These are phyloP conservation scores for Nyctalus aviator DNA, from an alignment of 2,797 vertebrate genomes.

Conservation along the genomic window DNA sequence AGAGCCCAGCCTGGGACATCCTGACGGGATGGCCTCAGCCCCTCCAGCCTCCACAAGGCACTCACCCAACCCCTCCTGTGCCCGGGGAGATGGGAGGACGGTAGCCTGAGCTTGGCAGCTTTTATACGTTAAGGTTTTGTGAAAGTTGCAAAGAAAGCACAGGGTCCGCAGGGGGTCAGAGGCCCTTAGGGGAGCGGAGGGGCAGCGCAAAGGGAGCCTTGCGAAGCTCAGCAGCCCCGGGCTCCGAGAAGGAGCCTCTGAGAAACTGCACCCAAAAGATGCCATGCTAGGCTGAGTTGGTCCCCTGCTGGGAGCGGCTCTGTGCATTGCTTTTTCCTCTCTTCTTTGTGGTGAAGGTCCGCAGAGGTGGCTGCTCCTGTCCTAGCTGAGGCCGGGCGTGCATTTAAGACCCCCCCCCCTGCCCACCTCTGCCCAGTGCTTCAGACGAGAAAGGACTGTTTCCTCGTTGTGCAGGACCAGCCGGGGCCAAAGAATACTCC, in stretches of 20 bases:
- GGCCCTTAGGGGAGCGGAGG: not conserved
- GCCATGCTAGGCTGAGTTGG: not conserved
- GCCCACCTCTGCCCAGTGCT: not conserved
- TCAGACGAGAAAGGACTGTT: conserved; percentile 1
- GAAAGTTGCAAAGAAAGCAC: not conserved
- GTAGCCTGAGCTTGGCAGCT: not conserved
- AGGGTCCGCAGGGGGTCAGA: not conserved
- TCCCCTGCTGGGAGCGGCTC: no score
- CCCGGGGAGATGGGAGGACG: accelerated
- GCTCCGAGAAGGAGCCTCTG: not conserved
- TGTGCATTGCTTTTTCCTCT: not conserved
- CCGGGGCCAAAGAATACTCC: conserved; percentile 25
- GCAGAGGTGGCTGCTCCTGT: not conserved
- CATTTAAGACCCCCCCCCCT: not conserved
- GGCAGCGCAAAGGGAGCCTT: no score
- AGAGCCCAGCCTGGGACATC: not conserved
- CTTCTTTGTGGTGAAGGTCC: not conserved
- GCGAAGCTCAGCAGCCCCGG: not conserved
- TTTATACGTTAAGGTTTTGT: not conserved
- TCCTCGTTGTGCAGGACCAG: conserved; percentile 61
- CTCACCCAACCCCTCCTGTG: not conserved
- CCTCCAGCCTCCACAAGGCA: not conserved
- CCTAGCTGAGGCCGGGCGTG: not conserved
- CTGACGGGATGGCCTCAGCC: accelerated
- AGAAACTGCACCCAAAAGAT: not conserved